phyloP scores from a whole-genome alignment of 2,797 vertebrate species.

The Anguilla anguilla region DNA sequence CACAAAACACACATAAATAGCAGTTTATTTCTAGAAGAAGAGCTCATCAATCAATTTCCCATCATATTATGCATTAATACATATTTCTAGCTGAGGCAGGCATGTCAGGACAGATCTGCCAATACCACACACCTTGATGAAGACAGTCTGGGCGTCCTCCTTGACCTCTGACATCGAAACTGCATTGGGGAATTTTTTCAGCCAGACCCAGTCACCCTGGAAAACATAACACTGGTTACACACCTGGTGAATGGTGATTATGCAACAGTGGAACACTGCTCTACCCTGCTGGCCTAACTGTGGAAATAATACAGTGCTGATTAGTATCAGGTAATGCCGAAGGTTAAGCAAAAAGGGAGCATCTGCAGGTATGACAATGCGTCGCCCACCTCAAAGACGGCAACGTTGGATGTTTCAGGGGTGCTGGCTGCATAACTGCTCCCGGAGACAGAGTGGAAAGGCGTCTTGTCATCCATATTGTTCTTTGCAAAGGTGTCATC shows the following conservation, averaged over 20 bases:
- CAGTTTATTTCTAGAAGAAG: too few species aligned
- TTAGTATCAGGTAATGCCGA: not conserved
- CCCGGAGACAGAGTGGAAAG: slow-evolving; percentile 3
- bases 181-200: slow-evolving; percentile 70
- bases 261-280: not conserved
- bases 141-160: slow-evolving; percentile 62
- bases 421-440: slow-evolving; percentile 33
- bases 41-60: not conserved
- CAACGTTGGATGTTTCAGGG: slow-evolving; percentile 38
- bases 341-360: too few species aligned
- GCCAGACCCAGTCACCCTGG: slow-evolving; percentile 78
- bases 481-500: slow-evolving; percentile 34
- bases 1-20: too few species aligned
- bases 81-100: too few species aligned
- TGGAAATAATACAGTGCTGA: not conserved
- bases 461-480: slow-evolving; percentile 29
- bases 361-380: not conserved
- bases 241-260: not conserved
- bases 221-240: not conserved
- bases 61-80: too few species aligned
- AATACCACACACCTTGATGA: slow-evolving; percentile 66
- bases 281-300: not conserved
- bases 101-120: not conserved
- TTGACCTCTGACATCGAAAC: slow-evolving; percentile 58
- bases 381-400: slow-evolving; percentile 31